Conservation (phyloP, 2,888 invertebrate genomes). For the Mamestra brassicae region DNA sequence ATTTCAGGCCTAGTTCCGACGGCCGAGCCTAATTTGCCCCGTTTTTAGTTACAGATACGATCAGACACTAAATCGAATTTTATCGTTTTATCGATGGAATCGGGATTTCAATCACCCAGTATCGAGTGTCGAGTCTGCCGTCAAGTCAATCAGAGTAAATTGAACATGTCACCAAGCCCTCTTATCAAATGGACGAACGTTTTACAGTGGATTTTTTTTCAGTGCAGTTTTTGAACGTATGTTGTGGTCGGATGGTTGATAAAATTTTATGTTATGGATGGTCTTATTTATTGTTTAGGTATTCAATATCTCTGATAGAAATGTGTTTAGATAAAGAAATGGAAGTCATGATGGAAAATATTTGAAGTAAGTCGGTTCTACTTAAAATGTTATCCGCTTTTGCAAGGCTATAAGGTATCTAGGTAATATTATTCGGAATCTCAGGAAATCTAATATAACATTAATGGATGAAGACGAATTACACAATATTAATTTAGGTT, state of each 20-base stretch:
- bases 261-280: background rate
- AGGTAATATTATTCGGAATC: too few relatives aligned
- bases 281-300: background rate
- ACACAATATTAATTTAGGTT: too few relatives aligned
- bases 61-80: conserved; percentile 80
- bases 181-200: conserved; percentile 72
- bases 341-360: background rate
- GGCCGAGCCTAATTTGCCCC: conserved; percentile 68
- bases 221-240: conserved; percentile 35
- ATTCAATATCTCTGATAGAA: background rate
- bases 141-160: conserved; percentile 85
- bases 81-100: conserved; percentile 75
- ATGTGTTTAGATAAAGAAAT: background rate
- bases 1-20: conserved; percentile 34
- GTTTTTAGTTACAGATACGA: conserved; percentile 74
- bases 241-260: conserved; percentile 2
- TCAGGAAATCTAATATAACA: too few relatives aligned
- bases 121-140: conserved; percentile 78
- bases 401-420: background rate
- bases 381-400: background rate
- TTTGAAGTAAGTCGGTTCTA: background rate
- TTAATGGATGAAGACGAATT: too few relatives aligned
- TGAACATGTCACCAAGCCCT: conserved; percentile 78
- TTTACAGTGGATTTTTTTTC: conserved; percentile 36
- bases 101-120: conserved; percentile 83